phyloP scores from a whole-genome alignment of 2,888 invertebrate genomes.

The Stictocephala bisonia region DNA sequence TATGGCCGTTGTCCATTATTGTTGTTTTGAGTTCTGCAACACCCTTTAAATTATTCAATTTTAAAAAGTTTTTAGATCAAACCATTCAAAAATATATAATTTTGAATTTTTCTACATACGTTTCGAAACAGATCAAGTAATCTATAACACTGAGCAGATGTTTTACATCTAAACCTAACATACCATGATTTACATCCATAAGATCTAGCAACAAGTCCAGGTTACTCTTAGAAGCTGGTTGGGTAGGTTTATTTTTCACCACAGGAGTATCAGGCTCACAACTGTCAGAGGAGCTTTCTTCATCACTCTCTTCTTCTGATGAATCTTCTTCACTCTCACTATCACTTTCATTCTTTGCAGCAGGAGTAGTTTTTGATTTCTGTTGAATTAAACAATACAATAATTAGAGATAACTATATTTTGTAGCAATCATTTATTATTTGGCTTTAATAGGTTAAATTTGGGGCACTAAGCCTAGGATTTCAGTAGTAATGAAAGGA shows the following conservation, averaged over 20 bases:
- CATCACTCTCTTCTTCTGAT: constrained; percentile 57
- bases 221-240: constrained; percentile 69
- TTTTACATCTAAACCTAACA: no score
- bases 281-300: constrained; percentile 34
- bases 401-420: neutral
- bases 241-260: constrained; percentile 62
- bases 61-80: no score
- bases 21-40: no score
- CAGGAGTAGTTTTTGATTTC: neutral
- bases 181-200: no score
- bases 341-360: constrained; percentile 41
- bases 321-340: constrained; percentile 39
- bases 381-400: neutral
- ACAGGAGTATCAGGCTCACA: neutral
- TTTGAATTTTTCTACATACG: no score
- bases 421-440: neutral
- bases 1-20: no score
- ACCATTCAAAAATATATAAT: no score
- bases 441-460: neutral
- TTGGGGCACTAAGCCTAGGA: no score
- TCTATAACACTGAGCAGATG: no score
- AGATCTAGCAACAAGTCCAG: constrained; percentile 86
- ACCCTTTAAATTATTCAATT: no score
- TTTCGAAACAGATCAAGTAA: no score
- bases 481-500: no score